These are phyloP conservation scores for Cerceris ruficornis DNA, from an alignment of 2,888 invertebrate genomes.

Conservation along the genomic window DNA sequence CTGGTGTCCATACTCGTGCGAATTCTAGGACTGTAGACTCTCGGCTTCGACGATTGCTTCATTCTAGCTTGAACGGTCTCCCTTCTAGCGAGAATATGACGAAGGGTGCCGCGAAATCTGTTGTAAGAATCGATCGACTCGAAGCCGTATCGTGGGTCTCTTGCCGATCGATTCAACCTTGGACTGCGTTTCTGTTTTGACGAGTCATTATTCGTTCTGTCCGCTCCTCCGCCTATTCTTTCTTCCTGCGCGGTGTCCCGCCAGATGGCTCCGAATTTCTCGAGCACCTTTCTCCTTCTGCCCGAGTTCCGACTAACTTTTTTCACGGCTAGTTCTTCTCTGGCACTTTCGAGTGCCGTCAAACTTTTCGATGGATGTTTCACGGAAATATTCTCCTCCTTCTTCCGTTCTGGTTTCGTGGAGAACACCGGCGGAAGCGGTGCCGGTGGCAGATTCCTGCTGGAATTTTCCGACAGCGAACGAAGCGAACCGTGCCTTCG, in stretches of 20 bases:
- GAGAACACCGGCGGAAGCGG: constrained; percentile 17
- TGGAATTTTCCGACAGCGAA: neutral
- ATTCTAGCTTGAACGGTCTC: constrained; percentile 17
- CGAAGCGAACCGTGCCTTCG: neutral
- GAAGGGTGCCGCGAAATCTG: constrained; percentile 58
- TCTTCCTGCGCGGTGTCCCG: neutral
- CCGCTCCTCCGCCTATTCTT: constrained; percentile 36
- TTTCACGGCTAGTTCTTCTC: neutral
- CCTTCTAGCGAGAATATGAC: constrained; percentile 52
- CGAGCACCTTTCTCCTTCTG: constrained; percentile 27
- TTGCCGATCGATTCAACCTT: constrained; percentile 1
- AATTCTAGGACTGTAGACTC: rapidly evolving
- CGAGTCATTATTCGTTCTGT: neutral
- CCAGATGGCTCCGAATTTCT: constrained; percentile 25
- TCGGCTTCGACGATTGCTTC: neutral
- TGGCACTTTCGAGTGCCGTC: neutral
- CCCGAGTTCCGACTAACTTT: constrained; percentile 31
- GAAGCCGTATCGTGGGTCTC: neutral
- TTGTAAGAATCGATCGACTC: constrained; percentile 49
- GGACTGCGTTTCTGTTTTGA: neutral
- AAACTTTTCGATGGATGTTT: neutral
- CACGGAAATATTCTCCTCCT: neutral
- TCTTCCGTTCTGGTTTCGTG: neutral
- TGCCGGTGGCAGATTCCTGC: neutral
- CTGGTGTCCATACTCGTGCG: neutral